These are phyloP conservation scores for Loris lydekkerianus DNA, from an alignment of 2,797 vertebrate genomes.

Conservation along the genomic window DNA sequence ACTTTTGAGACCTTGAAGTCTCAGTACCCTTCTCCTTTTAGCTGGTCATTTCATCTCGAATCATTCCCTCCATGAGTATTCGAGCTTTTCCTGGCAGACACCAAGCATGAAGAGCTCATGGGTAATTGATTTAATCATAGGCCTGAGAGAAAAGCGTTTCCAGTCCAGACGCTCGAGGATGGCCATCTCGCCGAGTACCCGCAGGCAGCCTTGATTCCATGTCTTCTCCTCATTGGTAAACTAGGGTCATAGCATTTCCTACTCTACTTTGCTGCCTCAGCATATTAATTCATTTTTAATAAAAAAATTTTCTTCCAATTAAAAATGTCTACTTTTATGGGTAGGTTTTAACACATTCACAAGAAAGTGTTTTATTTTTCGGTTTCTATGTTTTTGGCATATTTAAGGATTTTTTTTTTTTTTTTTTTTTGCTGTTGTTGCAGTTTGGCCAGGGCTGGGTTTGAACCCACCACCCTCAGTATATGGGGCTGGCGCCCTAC, in stretches of 20 bases:
- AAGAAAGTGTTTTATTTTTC: slow-evolving; percentile 36
- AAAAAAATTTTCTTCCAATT: slow-evolving; percentile 21
- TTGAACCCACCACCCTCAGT: too few species aligned
- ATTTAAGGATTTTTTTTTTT: slow-evolving; percentile 9
- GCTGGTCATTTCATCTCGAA: not conserved
- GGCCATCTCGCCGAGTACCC: not conserved
- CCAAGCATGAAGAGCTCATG: not conserved
- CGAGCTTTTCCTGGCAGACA: not conserved
- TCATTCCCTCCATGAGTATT: not conserved
- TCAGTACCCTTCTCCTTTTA: not conserved
- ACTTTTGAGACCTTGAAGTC: not conserved
- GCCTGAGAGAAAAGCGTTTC: not conserved
- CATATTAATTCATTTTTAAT: not conserved
- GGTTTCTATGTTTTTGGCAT: slow-evolving; percentile 25
- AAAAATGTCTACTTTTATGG: slow-evolving; percentile 52
- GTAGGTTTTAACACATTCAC: slow-evolving; percentile 41
- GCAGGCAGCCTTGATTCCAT: not conserved
- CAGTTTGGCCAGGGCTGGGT: too few species aligned
- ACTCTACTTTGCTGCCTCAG: slow-evolving; percentile 13
- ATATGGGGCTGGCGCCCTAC: too few species aligned
- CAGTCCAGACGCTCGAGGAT: not conserved
- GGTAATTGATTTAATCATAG: not conserved
- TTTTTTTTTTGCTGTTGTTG: too few species aligned
- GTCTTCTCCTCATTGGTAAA: slow-evolving; percentile 15
- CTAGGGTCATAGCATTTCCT: not conserved